These are phyloP conservation scores for Drosophila barbarae DNA, from an alignment of 2,888 invertebrate species.

Conservation along the genomic window DNA sequence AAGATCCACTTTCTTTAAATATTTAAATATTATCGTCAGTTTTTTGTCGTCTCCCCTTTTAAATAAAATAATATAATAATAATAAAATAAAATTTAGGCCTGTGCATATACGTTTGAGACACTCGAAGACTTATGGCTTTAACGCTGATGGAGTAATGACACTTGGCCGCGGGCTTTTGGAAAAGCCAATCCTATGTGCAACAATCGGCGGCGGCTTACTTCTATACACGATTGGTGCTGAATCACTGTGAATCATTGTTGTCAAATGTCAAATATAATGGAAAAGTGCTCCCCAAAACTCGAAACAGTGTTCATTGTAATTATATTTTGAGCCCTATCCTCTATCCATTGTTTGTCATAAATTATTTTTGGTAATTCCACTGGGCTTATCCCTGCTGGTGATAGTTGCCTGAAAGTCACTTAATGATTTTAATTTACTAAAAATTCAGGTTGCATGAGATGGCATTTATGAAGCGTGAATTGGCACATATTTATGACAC, in stretches of 20 bases:
- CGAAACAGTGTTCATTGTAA: conserved; percentile 18
- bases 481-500: conserved; percentile 5
- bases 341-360: conserved; percentile 12
- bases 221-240: conserved; percentile 32
- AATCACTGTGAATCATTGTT: conserved; percentile 42
- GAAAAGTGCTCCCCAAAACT: conserved; percentile 63
- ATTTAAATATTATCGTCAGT: background rate
- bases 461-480: conserved; percentile 7
- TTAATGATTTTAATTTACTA: conserved; percentile 5
- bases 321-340: conserved; percentile 3
- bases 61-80: too few species aligned
- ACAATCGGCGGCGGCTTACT: conserved; percentile 37
- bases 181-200: conserved; percentile 54
- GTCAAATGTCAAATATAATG: conserved; percentile 39
- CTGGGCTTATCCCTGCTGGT: conserved; percentile 10
- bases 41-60: background rate
- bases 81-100: conserved; percentile 3
- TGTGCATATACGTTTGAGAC: conserved; percentile 4
- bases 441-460: conserved; percentile 2
- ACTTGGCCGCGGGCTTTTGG: conserved; percentile 36
- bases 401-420: background rate
- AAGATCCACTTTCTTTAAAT: too few species aligned
- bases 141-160: conserved; percentile 43
- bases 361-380: conserved; percentile 22
- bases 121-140: conserved; percentile 20